phyloP scores from a whole-genome alignment of 2,888 invertebrate species.

The Anticlea derivata region DNA sequence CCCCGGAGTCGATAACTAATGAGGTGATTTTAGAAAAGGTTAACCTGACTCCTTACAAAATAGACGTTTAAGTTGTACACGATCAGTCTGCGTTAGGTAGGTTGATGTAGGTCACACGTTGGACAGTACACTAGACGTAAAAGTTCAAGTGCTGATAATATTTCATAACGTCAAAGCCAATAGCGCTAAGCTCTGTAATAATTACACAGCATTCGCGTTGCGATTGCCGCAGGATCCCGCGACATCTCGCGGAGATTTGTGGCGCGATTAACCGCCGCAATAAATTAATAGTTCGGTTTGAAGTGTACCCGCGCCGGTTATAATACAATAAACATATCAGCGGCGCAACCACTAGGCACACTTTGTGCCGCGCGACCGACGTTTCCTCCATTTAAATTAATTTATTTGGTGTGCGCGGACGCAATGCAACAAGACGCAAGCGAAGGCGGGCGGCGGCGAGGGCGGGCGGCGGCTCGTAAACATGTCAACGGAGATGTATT shows the following conservation, averaged over 20 bases:
- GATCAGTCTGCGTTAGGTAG: too few relatives aligned
- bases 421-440: slow-evolving; percentile 51
- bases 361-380: slow-evolving; percentile 40
- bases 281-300: slow-evolving; percentile 43
- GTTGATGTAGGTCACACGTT: too few relatives aligned
- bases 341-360: slow-evolving; percentile 30
- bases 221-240: slow-evolving; percentile 11
- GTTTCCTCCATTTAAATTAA: slow-evolving; percentile 63
- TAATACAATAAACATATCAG: slow-evolving; percentile 38
- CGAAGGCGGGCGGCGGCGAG: slow-evolving; percentile 28
- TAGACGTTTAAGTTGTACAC: too few relatives aligned
- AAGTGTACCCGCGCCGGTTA: slow-evolving; percentile 39
- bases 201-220: neutral
- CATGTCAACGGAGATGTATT: slow-evolving; percentile 66
- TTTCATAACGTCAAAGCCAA: slow-evolving; percentile 7
- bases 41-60: too few relatives aligned
- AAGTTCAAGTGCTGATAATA: slow-evolving; percentile 4
- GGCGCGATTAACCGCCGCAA: slow-evolving; percentile 35
- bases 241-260: slow-evolving; percentile 1
- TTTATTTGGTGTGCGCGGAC: slow-evolving; percentile 55
- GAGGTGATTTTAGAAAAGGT: too few relatives aligned
- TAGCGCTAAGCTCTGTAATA: slow-evolving; percentile 3
- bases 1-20: too few relatives aligned
- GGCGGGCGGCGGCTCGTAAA: slow-evolving; percentile 54
- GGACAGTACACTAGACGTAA: too few relatives aligned